Conservation (phyloP, 2,888 invertebrate genomes). For the Anodontia alba region DNA sequence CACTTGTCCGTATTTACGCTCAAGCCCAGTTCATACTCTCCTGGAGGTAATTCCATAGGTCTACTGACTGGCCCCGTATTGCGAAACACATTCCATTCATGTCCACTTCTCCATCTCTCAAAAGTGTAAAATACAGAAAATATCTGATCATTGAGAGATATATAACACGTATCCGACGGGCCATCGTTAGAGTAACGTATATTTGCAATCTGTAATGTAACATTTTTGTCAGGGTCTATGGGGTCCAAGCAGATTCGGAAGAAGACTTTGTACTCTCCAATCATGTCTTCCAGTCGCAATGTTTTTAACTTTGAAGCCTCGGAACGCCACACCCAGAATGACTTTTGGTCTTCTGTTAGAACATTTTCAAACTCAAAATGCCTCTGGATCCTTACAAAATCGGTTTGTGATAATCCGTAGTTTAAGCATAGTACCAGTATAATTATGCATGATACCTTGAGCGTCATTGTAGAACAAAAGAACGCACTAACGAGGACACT, state of each 20-base stretch:
- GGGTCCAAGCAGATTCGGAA: constrained; percentile 25
- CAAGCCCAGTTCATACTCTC: constrained; percentile 40
- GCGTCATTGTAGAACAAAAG: too few relatives aligned
- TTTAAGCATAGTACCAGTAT: too few relatives aligned
- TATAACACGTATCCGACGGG: constrained; percentile 20
- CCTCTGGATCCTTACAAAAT: constrained; percentile 26
- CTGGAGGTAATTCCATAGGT: constrained; percentile 23
- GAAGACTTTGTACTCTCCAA: not conserved
- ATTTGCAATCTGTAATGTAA: constrained; percentile 29
- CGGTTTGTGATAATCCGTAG: not conserved
- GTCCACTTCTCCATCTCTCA: constrained; percentile 40
- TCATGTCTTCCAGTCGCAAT: constrained; percentile 23
- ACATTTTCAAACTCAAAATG: constrained; percentile 41
- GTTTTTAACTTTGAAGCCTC: constrained; percentile 47
- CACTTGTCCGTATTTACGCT: constrained; percentile 47
- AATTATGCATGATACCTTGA: too few relatives aligned
- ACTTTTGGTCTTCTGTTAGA: not conserved
- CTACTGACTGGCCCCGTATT: constrained; percentile 41
- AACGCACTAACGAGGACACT: too few relatives aligned
- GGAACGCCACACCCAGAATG: constrained; percentile 41
- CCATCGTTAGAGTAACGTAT: constrained; percentile 43
- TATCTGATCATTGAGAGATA: constrained; percentile 9
- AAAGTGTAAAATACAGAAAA: constrained; percentile 23
- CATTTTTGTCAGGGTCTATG: not conserved
- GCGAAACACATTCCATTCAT: constrained; percentile 41